These are phyloP conservation scores for Drosophila equinoxialis DNA, from an alignment of 1,140 invertebrate species.

Conservation along the genomic window DNA sequence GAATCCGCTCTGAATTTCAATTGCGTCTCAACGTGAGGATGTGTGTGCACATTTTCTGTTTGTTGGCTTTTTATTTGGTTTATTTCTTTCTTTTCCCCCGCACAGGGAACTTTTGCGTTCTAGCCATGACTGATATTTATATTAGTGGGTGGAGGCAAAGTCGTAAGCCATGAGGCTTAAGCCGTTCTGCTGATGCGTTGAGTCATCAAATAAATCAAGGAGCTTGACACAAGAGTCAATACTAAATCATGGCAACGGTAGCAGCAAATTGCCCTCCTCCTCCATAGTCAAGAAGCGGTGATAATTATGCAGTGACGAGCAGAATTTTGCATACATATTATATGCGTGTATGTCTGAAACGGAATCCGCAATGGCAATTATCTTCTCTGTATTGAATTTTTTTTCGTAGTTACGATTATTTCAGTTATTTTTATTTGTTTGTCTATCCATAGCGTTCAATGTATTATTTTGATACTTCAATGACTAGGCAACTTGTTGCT, in stretches of 20 bases:
- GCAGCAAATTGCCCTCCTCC: constrained; percentile 43
- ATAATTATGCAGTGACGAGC: constrained; percentile 67
- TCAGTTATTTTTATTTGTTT: constrained; percentile 9
- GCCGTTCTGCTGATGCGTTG: constrained; percentile 56
- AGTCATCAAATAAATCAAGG: constrained; percentile 79
- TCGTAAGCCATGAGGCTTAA: constrained; percentile 36
- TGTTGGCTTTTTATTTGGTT: constrained; percentile 7
- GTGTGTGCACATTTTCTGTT: constrained; percentile 15
- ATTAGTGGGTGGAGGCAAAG: constrained; percentile 45
- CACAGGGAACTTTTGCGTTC: constrained; percentile 59
- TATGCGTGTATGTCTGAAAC: constrained; percentile 10
- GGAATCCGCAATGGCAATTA: constrained; percentile 70
- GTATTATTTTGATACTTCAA: background rate
- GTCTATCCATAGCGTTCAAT: constrained; percentile 2
- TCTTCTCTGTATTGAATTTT: constrained; percentile 12
- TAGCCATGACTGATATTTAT: constrained; percentile 68
- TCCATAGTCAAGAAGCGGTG: constrained; percentile 27
- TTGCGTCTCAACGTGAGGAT: constrained; percentile 44
- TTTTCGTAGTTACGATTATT: background rate
- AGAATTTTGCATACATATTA: constrained; percentile 29
- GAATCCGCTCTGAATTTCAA: constrained; percentile 75
- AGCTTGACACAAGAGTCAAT: constrained; percentile 72
- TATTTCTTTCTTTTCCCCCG: background rate
- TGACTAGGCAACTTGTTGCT: constrained; percentile 7
- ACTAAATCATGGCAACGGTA: constrained; percentile 70